These are phyloP conservation scores for Calycopis cecrops DNA, from an alignment of 1,140 invertebrate species.

Conservation along the genomic window DNA sequence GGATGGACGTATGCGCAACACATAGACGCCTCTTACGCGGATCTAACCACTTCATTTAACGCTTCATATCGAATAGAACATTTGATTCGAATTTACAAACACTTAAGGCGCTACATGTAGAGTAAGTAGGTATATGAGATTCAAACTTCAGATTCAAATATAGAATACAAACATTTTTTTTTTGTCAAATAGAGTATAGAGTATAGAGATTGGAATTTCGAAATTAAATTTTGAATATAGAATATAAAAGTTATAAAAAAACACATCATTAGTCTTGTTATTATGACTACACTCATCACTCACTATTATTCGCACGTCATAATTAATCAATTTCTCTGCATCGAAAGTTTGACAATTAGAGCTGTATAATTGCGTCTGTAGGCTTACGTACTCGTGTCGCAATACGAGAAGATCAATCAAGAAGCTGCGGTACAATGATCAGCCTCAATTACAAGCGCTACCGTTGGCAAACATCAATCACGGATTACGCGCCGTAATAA, in stretches of 20 bases:
- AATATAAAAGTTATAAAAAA: too few relatives aligned
- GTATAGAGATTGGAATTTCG: too few relatives aligned
- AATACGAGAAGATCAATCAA: conserved; percentile 50
- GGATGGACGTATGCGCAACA: conserved; percentile 22
- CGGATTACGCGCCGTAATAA: conserved; percentile 57
- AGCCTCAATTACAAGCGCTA: conserved; percentile 53
- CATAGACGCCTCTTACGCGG: background rate
- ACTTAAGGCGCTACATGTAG: too few relatives aligned
- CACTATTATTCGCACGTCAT: background rate
- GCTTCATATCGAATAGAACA: too few relatives aligned
- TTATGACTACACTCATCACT: background rate
- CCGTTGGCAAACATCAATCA: conserved; percentile 63
- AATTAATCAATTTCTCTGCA: conserved; percentile 6
- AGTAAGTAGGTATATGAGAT: too few relatives aligned
- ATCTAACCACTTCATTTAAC: too few relatives aligned
- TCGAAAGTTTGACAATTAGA: conserved; percentile 43
- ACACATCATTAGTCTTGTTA: background rate
- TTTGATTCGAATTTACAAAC: background rate
- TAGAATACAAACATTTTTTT: too few relatives aligned
- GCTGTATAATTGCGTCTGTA: conserved; percentile 46
- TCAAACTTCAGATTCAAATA: too few relatives aligned
- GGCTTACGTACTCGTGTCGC: conserved; percentile 38
- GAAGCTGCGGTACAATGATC: conserved; percentile 39
- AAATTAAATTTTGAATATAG: too few relatives aligned
- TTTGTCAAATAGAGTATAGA: too few relatives aligned